phyloP scores from a whole-genome alignment of 1,140 invertebrate genomes.

The Aethina tumida region DNA sequence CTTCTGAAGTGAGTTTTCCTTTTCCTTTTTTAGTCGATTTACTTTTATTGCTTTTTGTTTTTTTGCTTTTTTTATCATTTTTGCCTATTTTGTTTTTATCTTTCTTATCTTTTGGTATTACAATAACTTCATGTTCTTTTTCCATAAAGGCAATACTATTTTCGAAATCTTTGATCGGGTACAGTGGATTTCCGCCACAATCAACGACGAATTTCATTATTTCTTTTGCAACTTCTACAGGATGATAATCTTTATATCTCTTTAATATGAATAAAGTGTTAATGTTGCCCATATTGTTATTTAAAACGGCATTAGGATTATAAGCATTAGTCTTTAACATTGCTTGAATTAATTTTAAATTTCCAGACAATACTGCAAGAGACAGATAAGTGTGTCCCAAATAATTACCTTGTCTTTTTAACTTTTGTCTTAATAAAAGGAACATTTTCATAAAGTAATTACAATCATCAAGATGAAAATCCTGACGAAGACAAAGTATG shows the following conservation, averaged over 20 bases:
- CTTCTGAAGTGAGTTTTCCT: slow-evolving; percentile 9
- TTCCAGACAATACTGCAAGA: slow-evolving; percentile 27
- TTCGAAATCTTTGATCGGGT: slow-evolving; percentile 14
- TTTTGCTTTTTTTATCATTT: slow-evolving; percentile 12
- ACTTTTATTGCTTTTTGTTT: slow-evolving; percentile 4
- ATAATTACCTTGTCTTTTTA: slow-evolving; percentile 20
- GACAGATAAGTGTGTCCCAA: slow-evolving; percentile 28
- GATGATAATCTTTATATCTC: slow-evolving; percentile 18
- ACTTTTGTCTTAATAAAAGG: slow-evolving; percentile 17
- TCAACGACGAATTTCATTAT: slow-evolving; percentile 20
- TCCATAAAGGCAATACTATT: slow-evolving; percentile 20
- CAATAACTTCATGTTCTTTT: slow-evolving; percentile 5
- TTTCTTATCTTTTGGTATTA: slow-evolving; percentile 10
- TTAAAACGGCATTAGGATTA: slow-evolving; percentile 22
- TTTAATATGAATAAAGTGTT: slow-evolving; percentile 25
- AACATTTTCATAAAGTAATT: slow-evolving; percentile 13
- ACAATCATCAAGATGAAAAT: slow-evolving; percentile 19
- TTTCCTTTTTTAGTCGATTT: slow-evolving; percentile 4
- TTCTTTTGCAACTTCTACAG: slow-evolving; percentile 14
- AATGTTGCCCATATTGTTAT: slow-evolving; percentile 23
- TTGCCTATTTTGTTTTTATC: slow-evolving; percentile 8
- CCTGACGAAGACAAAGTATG: slow-evolving; percentile 24
- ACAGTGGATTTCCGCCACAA: slow-evolving; percentile 23
- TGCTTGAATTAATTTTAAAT: slow-evolving; percentile 18
- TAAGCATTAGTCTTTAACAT: slow-evolving; percentile 16